Percentiles rank a stretch among this genome's conserved stretches.
Evolutionary conservation across 2,797 vertebrate species (phyloP).

Genomic region (Cephalopachus bancanus): DNA sequence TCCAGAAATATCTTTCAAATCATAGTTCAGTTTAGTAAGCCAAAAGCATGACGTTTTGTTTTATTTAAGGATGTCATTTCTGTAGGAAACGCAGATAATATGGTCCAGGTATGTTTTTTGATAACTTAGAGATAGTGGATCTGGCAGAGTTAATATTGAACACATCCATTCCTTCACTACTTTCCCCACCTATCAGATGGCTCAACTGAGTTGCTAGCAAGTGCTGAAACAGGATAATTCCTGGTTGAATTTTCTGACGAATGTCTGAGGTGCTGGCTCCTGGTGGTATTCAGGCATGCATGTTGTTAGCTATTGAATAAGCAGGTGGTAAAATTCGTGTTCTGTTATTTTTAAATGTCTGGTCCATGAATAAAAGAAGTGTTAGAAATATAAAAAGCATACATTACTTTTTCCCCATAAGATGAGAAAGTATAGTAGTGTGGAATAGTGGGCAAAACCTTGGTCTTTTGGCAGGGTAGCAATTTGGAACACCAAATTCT

Average conservation of each 20-base stretch:
- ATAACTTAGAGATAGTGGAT: not conserved
- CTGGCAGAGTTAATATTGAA: not conserved
- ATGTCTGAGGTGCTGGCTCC: not conserved
- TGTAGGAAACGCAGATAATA: not conserved
- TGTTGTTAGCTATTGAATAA: not conserved
- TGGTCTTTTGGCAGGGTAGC: not conserved
- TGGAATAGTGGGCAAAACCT: not conserved
- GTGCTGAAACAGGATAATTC: not conserved
- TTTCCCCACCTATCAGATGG: not conserved
- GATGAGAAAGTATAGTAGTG: not conserved
- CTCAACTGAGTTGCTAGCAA: not conserved
- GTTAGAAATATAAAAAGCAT: not conserved
- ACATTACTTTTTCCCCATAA: not conserved
- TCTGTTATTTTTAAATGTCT: not conserved
- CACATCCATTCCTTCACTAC: not conserved
- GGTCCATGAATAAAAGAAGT: not conserved
- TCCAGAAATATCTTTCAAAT: not conserved
- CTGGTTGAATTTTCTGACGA: not conserved
- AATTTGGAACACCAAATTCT: not conserved
- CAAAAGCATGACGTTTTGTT: not conserved
- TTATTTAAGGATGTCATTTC: not conserved
- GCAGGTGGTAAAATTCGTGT: not conserved
- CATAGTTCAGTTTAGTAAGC: not conserved
- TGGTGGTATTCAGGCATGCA: not conserved
- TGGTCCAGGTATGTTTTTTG: not conserved